Evolutionary conservation across 2,113 vertebrate species (phyloP), one percentile per base, ranked within the genome.

Genomic region (Phoxinus phoxinus): DNA sequence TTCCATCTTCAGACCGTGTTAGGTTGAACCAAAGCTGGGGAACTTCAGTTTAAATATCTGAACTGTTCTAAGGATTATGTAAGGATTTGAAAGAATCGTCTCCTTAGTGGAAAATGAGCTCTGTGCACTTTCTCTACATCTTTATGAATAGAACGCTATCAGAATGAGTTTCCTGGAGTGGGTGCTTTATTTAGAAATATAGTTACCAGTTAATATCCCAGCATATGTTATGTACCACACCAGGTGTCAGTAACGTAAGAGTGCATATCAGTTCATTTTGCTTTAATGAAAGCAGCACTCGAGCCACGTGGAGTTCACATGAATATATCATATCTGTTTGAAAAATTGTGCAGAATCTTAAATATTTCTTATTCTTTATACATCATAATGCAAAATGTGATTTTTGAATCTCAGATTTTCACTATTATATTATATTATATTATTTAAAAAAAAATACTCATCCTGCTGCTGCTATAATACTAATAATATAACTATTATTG

Each of bases 41-140:
- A 80, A 63, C 69, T 73, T 73, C 13, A 56, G 23, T 21, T 37
- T 32, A 53, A 69, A 82, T 53, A 82, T 82, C 80, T 51, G 61
- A 82, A 71, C 8, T 69, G 79, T 67, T 82, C 46, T 21, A 82
- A 51, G 81, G 61, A 81, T 81, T 69, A 69, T 69, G 21, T 30
- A 69, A 67, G 48, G 65, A 56, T 53, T 72, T 83, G 21, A 56
- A 27, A 12, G 65, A 72, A 71, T 19, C 0, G 30, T 72, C 65
- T 72, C 11, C 61, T 46, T 81, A 21, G 59, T 46, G 23, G 37
- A 30, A 65, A 44, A 81, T 32, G 30, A 59, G 35, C 37, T 13
- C 25, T 27, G 21, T 65, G n/a, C 30, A n/a, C n/a, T n/a, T n/a
- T n/a, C n/a, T 25, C n/a, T 67, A 48, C 32, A 69, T 37, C 61